phyloP scores from a whole-genome alignment of 2,888 invertebrate species.

The Conops quadrifasciatus region DNA sequence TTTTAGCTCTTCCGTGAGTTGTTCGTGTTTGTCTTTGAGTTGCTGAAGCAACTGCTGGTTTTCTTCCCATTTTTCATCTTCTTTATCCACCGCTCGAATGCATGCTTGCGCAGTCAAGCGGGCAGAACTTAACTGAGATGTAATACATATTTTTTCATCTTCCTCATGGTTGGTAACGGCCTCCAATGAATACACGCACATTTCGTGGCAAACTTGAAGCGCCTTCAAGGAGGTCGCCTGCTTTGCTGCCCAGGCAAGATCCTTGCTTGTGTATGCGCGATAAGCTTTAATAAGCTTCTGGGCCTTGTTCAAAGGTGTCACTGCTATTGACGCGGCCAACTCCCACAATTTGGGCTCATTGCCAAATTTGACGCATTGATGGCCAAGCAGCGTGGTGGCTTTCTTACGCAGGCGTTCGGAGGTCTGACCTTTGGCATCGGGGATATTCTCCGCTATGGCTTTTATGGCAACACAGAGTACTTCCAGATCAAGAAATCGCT shows the following conservation, averaged over 20 bases:
- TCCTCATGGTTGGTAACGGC: slow-evolving; percentile 67
- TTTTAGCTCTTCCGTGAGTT: slow-evolving; percentile 49
- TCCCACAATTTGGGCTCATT: slow-evolving; percentile 83
- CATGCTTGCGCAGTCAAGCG: slow-evolving; percentile 70
- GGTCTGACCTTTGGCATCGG: slow-evolving; percentile 71
- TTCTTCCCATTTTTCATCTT: slow-evolving; percentile 67
- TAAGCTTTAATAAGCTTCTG: slow-evolving; percentile 83
- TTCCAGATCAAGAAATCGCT: slow-evolving; percentile 79
- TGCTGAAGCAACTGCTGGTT: slow-evolving; percentile 61
- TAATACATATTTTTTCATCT: slow-evolving; percentile 67
- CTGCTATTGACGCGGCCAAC: slow-evolving; percentile 78
- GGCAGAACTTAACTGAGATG: slow-evolving; percentile 70
- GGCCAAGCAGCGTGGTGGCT: slow-evolving; percentile 56
- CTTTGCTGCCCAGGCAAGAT: slow-evolving; percentile 69
- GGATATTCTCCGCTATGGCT: slow-evolving; percentile 72
- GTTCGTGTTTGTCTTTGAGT: slow-evolving; percentile 60
- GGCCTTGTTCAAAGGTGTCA: slow-evolving; percentile 68
- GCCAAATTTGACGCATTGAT: slow-evolving; percentile 66
- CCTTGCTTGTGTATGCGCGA: slow-evolving; percentile 75
- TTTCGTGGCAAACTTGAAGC: slow-evolving; percentile 69
- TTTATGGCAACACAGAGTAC: slow-evolving; percentile 77
- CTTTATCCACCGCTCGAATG: slow-evolving; percentile 65
- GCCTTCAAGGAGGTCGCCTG: slow-evolving; percentile 71
- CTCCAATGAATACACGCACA: slow-evolving; percentile 70
- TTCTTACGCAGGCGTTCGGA: slow-evolving; percentile 61